These are phyloP conservation scores for Drosophila vallismaia DNA, from an alignment of 2,888 invertebrate genomes.

Conservation along the genomic window DNA sequence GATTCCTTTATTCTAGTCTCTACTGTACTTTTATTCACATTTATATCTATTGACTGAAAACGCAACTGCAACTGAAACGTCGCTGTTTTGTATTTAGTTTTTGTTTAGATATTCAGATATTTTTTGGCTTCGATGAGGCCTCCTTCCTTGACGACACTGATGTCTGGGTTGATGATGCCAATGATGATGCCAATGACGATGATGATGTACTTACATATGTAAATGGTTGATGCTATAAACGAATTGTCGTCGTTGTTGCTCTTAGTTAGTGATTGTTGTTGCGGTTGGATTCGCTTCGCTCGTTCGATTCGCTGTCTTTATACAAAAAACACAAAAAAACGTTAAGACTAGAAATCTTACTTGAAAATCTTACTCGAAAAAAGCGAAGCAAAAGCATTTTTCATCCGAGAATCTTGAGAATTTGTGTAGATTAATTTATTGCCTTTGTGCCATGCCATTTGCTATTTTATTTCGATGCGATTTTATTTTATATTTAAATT, in stretches of 20 bases:
- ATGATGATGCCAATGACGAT: conserved; percentile 11
- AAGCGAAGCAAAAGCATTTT: conserved; percentile 27
- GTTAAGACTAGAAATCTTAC: conserved; percentile 33
- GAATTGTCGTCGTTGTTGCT: conserved; percentile 68
- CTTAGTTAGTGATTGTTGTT: conserved; percentile 46
- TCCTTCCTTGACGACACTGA: neutral
- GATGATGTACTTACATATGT: conserved; percentile 29
- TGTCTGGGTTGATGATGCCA: conserved; percentile 19
- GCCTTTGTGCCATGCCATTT: conserved; percentile 55
- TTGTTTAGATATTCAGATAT: conserved; percentile 12
- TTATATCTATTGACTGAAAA: conserved; percentile 3
- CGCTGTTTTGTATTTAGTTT: conserved; percentile 30
- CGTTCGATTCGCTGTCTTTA: conserved; percentile 40
- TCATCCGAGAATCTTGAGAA: conserved; percentile 57
- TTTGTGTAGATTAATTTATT: conserved; percentile 72
- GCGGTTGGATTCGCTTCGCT: conserved; percentile 66
- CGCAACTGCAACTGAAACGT: conserved; percentile 11
- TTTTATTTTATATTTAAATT: conserved; percentile 43
- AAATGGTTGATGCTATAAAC: conserved; percentile 68
- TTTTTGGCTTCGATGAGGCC: conserved; percentile 19
- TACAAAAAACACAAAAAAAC: conserved; percentile 18
- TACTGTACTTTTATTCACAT: conserved; percentile 15
- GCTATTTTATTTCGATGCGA: conserved; percentile 28
- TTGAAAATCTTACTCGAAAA: conserved; percentile 32
- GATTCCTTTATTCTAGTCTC: neutral